These are phyloP conservation scores for Pterobdella sp. DNA, from an alignment of 2,888 invertebrate species.

Conservation along the genomic window DNA sequence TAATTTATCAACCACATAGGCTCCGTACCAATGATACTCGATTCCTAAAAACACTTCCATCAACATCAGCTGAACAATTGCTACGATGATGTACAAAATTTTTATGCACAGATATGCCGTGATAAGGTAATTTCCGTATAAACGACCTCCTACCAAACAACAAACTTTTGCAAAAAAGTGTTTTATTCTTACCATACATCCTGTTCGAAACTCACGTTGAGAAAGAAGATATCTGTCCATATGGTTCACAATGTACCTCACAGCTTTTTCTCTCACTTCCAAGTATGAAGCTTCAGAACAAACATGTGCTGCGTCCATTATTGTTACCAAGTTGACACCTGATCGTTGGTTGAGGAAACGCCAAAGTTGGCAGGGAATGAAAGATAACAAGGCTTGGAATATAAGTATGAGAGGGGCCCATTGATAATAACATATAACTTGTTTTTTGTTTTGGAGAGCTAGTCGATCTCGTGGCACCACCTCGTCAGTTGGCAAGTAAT, in stretches of 20 bases:
- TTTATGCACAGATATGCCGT: conserved; percentile 53
- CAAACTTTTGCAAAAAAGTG: conserved; percentile 48
- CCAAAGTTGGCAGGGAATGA: conserved; percentile 38
- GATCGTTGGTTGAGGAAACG: conserved; percentile 39
- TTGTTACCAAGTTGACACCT: conserved; percentile 38
- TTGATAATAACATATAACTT: conserved; percentile 39
- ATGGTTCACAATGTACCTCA: conserved; percentile 52
- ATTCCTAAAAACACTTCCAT: conserved; percentile 54
- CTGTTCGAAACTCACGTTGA: conserved; percentile 50
- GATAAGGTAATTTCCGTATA: conserved; percentile 53
- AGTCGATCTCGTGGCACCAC: conserved; percentile 33
- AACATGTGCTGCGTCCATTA: conserved; percentile 39
- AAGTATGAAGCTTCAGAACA: conserved; percentile 39
- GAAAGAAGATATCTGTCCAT: conserved; percentile 53
- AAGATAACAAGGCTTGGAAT: conserved; percentile 38
- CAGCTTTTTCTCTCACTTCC: conserved; percentile 43
- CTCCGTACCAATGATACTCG: conserved; percentile 51
- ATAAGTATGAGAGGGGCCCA: conserved; percentile 40
- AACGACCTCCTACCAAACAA: conserved; percentile 49
- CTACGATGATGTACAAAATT: conserved; percentile 52
- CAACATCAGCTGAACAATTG: conserved; percentile 54
- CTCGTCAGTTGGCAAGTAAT: conserved; percentile 38
- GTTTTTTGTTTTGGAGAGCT: conserved; percentile 26
- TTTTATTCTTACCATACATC: conserved; percentile 48
- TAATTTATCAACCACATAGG: conserved; percentile 53